phyloP scores from a whole-genome alignment of 2,797 vertebrate species.

The Synaphobranchus kaupii region DNA sequence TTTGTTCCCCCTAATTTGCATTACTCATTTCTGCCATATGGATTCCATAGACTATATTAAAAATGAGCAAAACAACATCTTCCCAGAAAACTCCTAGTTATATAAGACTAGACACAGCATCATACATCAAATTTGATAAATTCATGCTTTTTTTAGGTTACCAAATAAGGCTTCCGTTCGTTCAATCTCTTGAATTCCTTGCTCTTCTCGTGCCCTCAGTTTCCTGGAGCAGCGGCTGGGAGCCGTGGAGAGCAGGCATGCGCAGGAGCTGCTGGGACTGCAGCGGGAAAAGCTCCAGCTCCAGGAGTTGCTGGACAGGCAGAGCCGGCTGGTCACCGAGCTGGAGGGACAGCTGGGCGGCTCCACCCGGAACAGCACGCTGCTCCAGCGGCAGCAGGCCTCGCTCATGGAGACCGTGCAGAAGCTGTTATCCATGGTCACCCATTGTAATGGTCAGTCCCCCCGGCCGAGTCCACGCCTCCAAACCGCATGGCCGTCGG shows the following conservation, averaged over 20 bases:
- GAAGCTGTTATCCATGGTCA: constrained; percentile 71
- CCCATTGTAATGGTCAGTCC: constrained; percentile 76
- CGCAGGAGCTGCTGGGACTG: constrained; percentile 68
- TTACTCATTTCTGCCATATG: neutral
- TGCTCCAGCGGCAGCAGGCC: constrained; percentile 75
- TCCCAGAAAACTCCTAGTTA: neutral
- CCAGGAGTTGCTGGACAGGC: constrained; percentile 72
- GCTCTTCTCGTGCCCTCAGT: constrained; percentile 53
- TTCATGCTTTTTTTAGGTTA: too few species aligned
- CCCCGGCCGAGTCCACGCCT: neutral
- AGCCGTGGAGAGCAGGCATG: constrained; percentile 72
- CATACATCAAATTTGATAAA: neutral
- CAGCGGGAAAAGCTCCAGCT: constrained; percentile 76
- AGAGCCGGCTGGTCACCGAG: constrained; percentile 68
- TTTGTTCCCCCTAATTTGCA: neutral
- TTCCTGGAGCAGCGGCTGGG: constrained; percentile 76
- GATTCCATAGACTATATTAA: neutral
- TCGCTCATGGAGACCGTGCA: constrained; percentile 71
- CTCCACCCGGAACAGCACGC: constrained; percentile 73
- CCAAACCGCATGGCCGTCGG: constrained; percentile 22
- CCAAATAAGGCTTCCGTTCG: neutral
- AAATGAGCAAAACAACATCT: neutral
- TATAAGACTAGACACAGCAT: neutral
- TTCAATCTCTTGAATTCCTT: neutral
- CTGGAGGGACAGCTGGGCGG: constrained; percentile 74